A percentile compares a stretch with the other conserved stretches of the same genome.
Conservation (phyloP, 2,888 invertebrate species). For the Dasysyrphus albostriatus region DNA sequence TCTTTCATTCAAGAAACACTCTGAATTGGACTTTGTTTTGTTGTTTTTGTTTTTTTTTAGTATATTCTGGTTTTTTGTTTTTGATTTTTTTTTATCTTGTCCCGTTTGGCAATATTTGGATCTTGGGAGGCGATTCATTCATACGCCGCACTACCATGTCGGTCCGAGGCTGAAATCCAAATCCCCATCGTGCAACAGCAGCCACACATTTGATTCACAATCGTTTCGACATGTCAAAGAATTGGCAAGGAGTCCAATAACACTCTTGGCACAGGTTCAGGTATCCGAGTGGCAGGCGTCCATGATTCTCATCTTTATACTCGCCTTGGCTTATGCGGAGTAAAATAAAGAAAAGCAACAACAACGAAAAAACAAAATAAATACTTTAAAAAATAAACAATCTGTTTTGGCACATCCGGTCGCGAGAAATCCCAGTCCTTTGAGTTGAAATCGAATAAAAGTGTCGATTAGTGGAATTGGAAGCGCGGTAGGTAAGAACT, state of each 20-base stretch:
- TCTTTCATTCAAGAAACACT: slow-evolving; percentile 76
- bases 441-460: slow-evolving; percentile 57
- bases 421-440: slow-evolving; percentile 78
- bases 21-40: slow-evolving; percentile 39
- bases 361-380: background rate
- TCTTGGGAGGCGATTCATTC: slow-evolving; percentile 64
- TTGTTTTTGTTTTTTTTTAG: slow-evolving; percentile 7
- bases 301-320: slow-evolving; percentile 70
- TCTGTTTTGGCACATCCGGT: slow-evolving; percentile 84
- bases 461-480: slow-evolving; percentile 67
- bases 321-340: slow-evolving; percentile 46
- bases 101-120: slow-evolving; percentile 25
- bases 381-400: slow-evolving; percentile 73
- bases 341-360: slow-evolving; percentile 3
- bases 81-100: slow-evolving; percentile 1
- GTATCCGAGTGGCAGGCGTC: slow-evolving; percentile 50
- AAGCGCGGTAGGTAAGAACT: slow-evolving; percentile 71
- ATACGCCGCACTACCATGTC: slow-evolving; percentile 26
- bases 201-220: slow-evolving; percentile 65
- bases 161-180: slow-evolving; percentile 36
- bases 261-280: slow-evolving; percentile 48
- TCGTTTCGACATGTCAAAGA: slow-evolving; percentile 69
- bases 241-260: slow-evolving; percentile 57
- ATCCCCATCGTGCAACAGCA: slow-evolving; percentile 54
- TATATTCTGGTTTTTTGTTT: slow-evolving; percentile 3